Evolutionary conservation across 2,113 vertebrate species (phyloP).

Genomic region (Laticauda colubrina): DNA sequence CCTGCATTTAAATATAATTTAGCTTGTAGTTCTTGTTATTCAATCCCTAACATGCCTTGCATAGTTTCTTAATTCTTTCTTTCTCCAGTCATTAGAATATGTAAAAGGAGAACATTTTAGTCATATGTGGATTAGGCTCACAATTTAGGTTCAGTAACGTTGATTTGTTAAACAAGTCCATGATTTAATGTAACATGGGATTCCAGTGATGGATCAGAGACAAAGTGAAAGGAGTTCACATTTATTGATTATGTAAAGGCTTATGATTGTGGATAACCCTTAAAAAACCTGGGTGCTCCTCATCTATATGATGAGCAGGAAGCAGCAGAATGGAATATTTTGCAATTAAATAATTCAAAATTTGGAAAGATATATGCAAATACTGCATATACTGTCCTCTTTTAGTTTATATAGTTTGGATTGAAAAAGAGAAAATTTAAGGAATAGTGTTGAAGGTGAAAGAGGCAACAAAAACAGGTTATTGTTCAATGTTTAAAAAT

Average conservation of each 20-base stretch:
- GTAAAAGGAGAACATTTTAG: not conserved
- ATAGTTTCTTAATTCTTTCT: not conserved
- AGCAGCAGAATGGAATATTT: not conserved
- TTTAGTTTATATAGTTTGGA: not conserved
- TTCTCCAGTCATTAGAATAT: not conserved
- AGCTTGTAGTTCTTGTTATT: not conserved
- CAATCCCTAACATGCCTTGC: not conserved
- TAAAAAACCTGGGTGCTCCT: not conserved
- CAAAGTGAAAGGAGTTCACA: not conserved
- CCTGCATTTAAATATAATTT: constrained; percentile 9
- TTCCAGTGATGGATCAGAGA: not conserved
- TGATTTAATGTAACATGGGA: not conserved
- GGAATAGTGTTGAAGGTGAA: not conserved
- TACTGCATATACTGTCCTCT: not conserved
- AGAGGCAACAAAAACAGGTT: not conserved
- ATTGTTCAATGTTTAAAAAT: not conserved
- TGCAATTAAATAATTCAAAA: not conserved
- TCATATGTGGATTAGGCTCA: not conserved
- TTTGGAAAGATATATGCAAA: not conserved
- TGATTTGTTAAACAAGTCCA: not conserved
- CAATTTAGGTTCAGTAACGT: not conserved
- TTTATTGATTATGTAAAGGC: too few relatives aligned
- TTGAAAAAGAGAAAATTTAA: not conserved
- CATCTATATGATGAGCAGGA: not conserved
- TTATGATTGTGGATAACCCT: not conserved